phyloP scores from a whole-genome alignment of 2,113 vertebrate species.

The Irena cyanogastra region DNA sequence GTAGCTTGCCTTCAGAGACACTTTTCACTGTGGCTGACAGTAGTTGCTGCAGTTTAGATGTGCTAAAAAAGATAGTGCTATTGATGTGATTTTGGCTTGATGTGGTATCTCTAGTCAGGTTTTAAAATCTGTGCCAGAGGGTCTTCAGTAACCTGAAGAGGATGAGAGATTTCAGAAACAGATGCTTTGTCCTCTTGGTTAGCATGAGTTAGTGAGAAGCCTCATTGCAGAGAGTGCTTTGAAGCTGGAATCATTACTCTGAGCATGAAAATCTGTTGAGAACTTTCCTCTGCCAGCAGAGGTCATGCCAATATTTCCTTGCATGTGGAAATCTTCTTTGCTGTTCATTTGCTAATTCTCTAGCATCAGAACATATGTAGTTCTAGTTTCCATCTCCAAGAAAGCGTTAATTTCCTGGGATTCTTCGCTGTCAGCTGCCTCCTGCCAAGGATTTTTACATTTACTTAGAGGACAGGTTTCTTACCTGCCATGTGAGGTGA shows the following conservation, averaged over 20 bases:
- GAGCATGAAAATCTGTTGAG: background rate
- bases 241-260: background rate
- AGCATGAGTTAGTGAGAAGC: background rate
- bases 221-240: background rate
- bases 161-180: background rate
- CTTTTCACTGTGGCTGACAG: background rate
- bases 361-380: background rate
- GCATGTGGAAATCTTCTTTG: background rate
- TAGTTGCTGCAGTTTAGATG: background rate
- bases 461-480: background rate
- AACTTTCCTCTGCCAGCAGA: background rate
- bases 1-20: background rate
- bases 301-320: background rate
- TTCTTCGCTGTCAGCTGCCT: background rate
- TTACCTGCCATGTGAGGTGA: background rate
- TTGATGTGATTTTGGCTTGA: background rate
- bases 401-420: background rate
- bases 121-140: background rate
- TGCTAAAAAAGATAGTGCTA: background rate
- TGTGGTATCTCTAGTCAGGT: background rate
- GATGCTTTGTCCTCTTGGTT: background rate
- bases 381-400: background rate
- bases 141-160: background rate
- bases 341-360: background rate
- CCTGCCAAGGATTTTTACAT: background rate